Base-by-base conservation (phyloP, 92 coral and sea anemone species). In the Isaurus tuberculatus region DNA sequence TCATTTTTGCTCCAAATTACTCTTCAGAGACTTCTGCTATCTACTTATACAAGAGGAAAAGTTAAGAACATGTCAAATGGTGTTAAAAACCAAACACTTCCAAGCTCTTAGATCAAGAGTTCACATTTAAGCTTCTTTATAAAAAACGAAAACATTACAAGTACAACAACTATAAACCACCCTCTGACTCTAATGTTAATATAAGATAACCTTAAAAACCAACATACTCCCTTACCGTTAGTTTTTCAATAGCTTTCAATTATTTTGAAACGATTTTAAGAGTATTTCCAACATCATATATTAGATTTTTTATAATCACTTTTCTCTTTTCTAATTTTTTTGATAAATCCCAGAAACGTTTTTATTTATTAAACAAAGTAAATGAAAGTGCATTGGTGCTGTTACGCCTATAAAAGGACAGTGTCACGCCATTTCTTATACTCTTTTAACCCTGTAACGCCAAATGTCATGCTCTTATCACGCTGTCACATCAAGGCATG, bases 401-500 rank as follows among this genome's bases (percentile, higher is more conserved):
- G 37, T 72, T 34, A 44, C 60, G 13, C 60, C 26, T 31, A 29
- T 27, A 13, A 31, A 67, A 66, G 7, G 43, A 66, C 72, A 63
- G 72, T 63, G 3, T 9, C 7, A 75, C 48, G 84, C 8, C 43
- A 37, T 37, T 37, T 37, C 8, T 37, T 37, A 4, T 37, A 37
- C 8, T 53, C 58, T 80, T 31, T 51, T 51, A 15, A 57, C 40
- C 8, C 7, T n/a, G 16, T 1, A 49, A 9, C 46, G 10, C 10
- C 7, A 49, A 20, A 11, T 22, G 32, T 69, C 88, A 74, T 17
- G 53, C 70, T 37, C 17, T 19, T 63, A 29, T 74, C 42, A 23
- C 8, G n/a, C 17, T 37, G n/a, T 28, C 20, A 11, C 33, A 22
- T 77, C 82, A 65, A 9, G 85, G 85, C 23, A 80, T 16, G 30